A percentile compares a stretch with the other conserved stretches of the same genome.
Evolutionary conservation across 2,888 invertebrate species (phyloP).

Genomic region (Microctonus brassicae): DNA sequence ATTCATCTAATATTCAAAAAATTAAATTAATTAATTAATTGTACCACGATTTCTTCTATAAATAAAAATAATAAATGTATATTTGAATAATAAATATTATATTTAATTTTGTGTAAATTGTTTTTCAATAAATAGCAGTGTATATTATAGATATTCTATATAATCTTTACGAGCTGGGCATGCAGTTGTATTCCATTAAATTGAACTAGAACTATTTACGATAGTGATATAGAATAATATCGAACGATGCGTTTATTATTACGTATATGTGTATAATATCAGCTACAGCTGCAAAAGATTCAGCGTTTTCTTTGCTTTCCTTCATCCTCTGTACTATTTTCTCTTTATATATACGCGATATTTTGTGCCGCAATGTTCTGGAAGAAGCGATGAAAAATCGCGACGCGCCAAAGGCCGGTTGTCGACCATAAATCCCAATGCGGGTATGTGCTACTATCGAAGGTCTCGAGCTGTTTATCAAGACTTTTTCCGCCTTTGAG

Average conservation of each 20-base stretch:
- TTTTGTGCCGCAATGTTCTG: conserved; percentile 35
- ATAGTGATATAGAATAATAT: not conserved
- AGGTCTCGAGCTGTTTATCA: conserved; percentile 61
- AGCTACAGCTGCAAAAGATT: conserved; percentile 1
- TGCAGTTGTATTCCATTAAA: not conserved
- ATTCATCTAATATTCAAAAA: no score
- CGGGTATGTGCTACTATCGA: conserved; percentile 40
- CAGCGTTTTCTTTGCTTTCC: conserved; percentile 19
- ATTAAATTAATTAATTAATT: no score
- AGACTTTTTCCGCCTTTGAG: conserved; percentile 52
- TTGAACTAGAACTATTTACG: not conserved
- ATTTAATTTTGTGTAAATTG: no score
- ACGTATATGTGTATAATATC: not conserved
- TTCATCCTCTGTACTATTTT: conserved; percentile 8
- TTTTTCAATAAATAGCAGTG: not conserved
- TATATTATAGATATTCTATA: conserved; percentile 3
- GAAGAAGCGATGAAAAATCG: conserved; percentile 59
- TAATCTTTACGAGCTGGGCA: not conserved
- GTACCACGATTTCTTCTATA: no score
- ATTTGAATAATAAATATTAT: no score
- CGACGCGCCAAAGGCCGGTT: conserved; percentile 51
- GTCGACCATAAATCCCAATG: conserved; percentile 59
- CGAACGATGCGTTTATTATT: not conserved
- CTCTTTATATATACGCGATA: not conserved
- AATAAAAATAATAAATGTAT: no score